A percentile compares a stretch with the other conserved stretches of the same genome.
phyloP scores from a whole-genome alignment of 2,113 vertebrate genomes.

The Tupaia chinensis region DNA sequence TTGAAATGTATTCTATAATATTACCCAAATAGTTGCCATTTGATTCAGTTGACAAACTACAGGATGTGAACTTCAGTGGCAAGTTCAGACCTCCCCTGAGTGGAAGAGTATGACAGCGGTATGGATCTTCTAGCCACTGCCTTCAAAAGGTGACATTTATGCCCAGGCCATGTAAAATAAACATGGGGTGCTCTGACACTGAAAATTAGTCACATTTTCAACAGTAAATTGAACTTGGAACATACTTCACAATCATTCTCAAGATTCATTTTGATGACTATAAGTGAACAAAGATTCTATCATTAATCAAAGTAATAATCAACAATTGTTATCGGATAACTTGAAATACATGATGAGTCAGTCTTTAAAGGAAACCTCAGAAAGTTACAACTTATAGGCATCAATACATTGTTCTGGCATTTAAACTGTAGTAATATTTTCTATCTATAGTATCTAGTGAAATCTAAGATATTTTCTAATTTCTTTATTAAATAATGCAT shows the following conservation, averaged over 20 bases:
- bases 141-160: neutral
- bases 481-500: neutral
- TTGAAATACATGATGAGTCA: neutral
- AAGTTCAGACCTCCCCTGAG: neutral
- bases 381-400: neutral
- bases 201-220: neutral
- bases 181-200: neutral
- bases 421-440: neutral
- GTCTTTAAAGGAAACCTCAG: neutral
- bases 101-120: fast-evolving
- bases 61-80: neutral
- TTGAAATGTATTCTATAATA: neutral
- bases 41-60: neutral
- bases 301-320: neutral
- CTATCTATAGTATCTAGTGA: neutral
- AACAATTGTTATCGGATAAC: neutral
- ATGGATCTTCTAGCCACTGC: neutral
- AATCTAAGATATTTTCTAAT: neutral
- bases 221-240: neutral
- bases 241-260: neutral
- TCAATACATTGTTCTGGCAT: neutral
- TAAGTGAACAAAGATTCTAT: neutral
- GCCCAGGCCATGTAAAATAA: neutral
- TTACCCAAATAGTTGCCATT: neutral
- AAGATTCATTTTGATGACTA: neutral